Evolutionary conservation across 1,140 invertebrate genomes (phyloP).

Genomic region (Apis dorsata): DNA sequence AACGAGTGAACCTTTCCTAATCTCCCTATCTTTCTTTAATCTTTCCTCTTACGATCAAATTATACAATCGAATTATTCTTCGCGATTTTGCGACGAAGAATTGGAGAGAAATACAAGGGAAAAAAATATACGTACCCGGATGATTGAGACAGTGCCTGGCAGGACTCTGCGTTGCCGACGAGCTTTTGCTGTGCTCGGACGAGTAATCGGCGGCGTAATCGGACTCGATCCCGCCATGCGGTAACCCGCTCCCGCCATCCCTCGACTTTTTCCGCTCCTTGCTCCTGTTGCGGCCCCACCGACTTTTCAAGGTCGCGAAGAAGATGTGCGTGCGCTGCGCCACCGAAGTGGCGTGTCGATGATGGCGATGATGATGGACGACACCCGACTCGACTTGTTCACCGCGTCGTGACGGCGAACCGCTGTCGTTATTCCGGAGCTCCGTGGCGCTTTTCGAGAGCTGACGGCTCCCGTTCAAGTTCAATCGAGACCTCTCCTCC

Average conservation of each 20-base stretch:
- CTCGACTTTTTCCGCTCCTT: constrained; percentile 81
- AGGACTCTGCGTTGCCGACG: constrained; percentile 85
- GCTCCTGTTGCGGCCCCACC: constrained; percentile 83
- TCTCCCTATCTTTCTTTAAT: too few species aligned
- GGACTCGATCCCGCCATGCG: constrained; percentile 77
- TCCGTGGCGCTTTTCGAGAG: constrained; percentile 79
- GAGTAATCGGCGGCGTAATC: constrained; percentile 87
- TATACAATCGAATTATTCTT: too few species aligned
- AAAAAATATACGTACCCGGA: constrained; percentile 70
- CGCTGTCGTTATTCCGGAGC: constrained; percentile 67
- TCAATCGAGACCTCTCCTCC: constrained; percentile 69
- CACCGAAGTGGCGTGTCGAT: constrained; percentile 79
- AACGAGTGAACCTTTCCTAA: too few species aligned
- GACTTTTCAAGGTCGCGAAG: constrained; percentile 85
- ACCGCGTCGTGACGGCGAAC: constrained; percentile 59
- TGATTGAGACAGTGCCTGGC: constrained; percentile 81
- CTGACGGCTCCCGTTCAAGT: constrained; percentile 74
- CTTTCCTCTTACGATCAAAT: too few species aligned
- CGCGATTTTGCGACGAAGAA: too few species aligned
- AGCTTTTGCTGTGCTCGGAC: constrained; percentile 84
- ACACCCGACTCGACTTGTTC: constrained; percentile 46
- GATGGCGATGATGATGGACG: constrained; percentile 69
- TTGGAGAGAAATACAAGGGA: too few species aligned
- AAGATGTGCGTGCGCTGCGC: constrained; percentile 87
- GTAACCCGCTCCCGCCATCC: constrained; percentile 75